phyloP scores from a whole-genome alignment of 2,888 invertebrate species.

The Orthonevra nobilis region DNA sequence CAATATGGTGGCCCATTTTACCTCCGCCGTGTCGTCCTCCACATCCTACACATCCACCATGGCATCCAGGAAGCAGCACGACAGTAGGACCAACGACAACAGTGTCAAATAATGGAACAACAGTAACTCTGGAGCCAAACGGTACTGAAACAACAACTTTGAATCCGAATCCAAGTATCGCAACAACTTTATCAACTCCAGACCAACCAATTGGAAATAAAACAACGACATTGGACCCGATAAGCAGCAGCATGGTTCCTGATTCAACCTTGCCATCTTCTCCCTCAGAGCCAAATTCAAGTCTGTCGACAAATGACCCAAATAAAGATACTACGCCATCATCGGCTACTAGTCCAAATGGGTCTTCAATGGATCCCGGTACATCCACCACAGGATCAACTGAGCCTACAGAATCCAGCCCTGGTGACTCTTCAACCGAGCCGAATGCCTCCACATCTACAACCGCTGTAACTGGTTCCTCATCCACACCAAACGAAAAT shows the following conservation, averaged over 20 bases:
- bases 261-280: neutral
- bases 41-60: neutral
- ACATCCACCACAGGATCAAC: neutral
- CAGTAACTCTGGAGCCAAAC: too few relatives aligned
- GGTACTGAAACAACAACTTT: too few relatives aligned
- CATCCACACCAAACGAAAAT: neutral
- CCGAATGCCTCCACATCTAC: neutral
- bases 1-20: slow-evolving; percentile 5
- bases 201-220: too few relatives aligned
- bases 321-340: too few relatives aligned
- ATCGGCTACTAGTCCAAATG: neutral
- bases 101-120: too few relatives aligned
- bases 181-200: too few relatives aligned
- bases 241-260: neutral
- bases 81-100: too few relatives aligned
- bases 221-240: neutral
- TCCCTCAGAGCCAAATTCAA: too few relatives aligned
- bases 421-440: neutral
- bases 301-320: neutral
- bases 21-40: neutral
- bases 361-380: neutral
- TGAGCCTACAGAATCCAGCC: neutral
- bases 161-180: too few relatives aligned
- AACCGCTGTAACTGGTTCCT: neutral
- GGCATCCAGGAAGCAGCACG: neutral